Evolutionary conservation across 2,888 invertebrate species (phyloP).

Genomic region (Pandemis heparana): DNA sequence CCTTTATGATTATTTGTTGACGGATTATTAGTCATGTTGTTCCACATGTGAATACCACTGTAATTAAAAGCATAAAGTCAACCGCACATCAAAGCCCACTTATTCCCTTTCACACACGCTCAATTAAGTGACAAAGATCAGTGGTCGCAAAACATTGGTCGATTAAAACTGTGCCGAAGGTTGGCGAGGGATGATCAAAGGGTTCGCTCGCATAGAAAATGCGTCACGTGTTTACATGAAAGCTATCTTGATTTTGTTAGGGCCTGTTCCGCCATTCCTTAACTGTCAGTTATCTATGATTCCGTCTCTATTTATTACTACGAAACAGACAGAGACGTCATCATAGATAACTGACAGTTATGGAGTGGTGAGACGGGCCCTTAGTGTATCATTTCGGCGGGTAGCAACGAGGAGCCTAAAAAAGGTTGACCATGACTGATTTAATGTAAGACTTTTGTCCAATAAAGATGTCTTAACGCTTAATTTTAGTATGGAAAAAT

Average conservation of each 20-base stretch:
- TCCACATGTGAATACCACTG: not conserved
- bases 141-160: slow-evolving; percentile 65
- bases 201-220: slow-evolving; percentile 71
- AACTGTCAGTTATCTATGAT: too few species aligned
- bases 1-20: not conserved
- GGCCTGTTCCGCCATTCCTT: too few species aligned
- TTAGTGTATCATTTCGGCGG: not conserved
- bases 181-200: slow-evolving; percentile 72
- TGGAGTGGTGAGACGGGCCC: too few species aligned
- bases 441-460: too few species aligned
- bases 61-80: slow-evolving; percentile 2
- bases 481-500: too few species aligned
- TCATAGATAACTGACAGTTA: too few species aligned
- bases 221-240: not conserved
- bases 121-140: slow-evolving; percentile 70
- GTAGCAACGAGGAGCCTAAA: too few species aligned
- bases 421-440: too few species aligned
- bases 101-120: slow-evolving; percentile 71
- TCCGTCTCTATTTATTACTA: too few species aligned
- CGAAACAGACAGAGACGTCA: too few species aligned
- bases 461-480: too few species aligned
- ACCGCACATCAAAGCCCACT: slow-evolving; percentile 61
- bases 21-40: not conserved
- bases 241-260: slow-evolving; percentile 1
- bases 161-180: slow-evolving; percentile 70